Base-by-base conservation (phyloP, 2,888 invertebrate species). In the Apodemia hepburni region DNA sequence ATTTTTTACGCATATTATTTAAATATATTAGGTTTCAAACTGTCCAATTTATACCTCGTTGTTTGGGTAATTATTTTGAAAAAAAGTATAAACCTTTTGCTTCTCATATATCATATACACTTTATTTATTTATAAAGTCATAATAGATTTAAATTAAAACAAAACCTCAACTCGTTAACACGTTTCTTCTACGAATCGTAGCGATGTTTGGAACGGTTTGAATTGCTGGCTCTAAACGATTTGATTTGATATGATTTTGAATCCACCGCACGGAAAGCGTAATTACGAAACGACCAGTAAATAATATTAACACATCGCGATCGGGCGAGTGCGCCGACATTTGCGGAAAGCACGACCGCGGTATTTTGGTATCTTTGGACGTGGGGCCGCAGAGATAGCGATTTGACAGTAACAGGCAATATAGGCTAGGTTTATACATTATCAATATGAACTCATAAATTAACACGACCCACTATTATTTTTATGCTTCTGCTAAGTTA, bases 281-380 rank as follows among this genome's bases (percentile, higher is more conserved):
- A 79, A 77, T 85, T 79, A 78, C 79, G 81, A 83, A 84, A 75
- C 70, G 66, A 67, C 67, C 69, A 71, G 73, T 87, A 87, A 88
- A 87, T 88, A 87, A 86, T 89, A 89, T 88, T 87, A 88, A 88
- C 87, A 89, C 89, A 88, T 89, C 84, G 84, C 80, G 84, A 85
- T 84, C 78, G 80, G 76, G 71, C 64, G 68, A 76, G 75, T 74
- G 76, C 73, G 70, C 70, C 82, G 85, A 80, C 84, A 85, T 87
- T 87, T 84, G 82, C 80, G 75, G 83, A 78, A 80, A 80, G 80
- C 87, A 87, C 87, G 88, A 85, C 72, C 75, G 68, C 80, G 84
- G 79, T 85, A 86, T 88, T 87, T 87, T 69, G 79, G 76, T 75
- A 69, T 69, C 66, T 68, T 62, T n/a, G 58, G 15, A 35, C 51